phyloP scores from a whole-genome alignment of 2,888 invertebrate species.

The Nymphalis urticae region DNA sequence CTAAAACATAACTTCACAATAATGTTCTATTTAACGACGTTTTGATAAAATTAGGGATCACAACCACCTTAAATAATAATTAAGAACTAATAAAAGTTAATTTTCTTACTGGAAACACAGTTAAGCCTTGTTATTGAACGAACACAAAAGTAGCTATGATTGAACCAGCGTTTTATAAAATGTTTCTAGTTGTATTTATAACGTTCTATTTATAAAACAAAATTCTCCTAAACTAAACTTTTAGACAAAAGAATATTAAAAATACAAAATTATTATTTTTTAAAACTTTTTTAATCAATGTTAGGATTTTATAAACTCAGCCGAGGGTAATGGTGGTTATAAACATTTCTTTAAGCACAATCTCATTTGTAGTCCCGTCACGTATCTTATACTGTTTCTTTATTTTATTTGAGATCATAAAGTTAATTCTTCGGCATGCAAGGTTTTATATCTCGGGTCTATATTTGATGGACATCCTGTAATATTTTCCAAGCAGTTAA shows the following conservation, averaged over 20 bases:
- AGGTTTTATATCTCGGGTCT: neutral
- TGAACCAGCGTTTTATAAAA: no score
- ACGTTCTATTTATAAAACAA: neutral
- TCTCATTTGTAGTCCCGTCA: constrained; percentile 27
- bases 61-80: neutral
- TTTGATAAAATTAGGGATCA: neutral
- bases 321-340: constrained; percentile 27
- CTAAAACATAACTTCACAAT: neutral
- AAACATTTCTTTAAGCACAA: constrained; percentile 27
- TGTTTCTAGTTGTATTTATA: no score
- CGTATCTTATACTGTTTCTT: constrained; percentile 30
- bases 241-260: neutral
- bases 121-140: neutral
- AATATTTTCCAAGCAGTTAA: neutral
- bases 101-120: neutral
- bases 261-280: constrained; percentile 25
- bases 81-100: neutral
- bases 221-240: neutral
- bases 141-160: no score
- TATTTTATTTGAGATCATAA: constrained; percentile 28
- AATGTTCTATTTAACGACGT: neutral
- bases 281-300: constrained; percentile 33
- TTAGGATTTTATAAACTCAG: constrained; percentile 28
- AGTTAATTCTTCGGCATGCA: constrained; percentile 24
- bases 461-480: constrained; percentile 6